A percentile compares a stretch with the other conserved stretches of the same genome.
Conservation (phyloP, 2,888 invertebrate genomes). For the Amiota mariae region DNA sequence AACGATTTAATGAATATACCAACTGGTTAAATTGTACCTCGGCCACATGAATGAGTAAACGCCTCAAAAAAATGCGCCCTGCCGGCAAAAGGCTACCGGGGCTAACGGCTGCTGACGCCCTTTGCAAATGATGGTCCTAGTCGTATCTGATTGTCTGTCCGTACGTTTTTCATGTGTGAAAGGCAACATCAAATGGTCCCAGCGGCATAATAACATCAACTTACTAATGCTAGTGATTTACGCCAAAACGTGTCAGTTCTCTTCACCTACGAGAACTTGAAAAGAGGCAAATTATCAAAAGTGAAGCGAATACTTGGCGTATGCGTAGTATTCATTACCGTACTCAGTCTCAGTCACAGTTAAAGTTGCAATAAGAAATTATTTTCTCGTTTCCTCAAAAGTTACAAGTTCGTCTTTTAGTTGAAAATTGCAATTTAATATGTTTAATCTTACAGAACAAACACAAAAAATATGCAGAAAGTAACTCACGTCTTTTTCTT, state of each 20-base stretch:
- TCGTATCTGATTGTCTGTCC: neutral
- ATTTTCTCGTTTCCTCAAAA: conserved; percentile 17
- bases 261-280: neutral
- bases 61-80: no score
- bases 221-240: conserved; percentile 33
- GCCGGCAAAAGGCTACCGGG: no score
- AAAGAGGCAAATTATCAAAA: no score
- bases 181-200: conserved; percentile 54
- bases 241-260: neutral
- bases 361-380: neutral
- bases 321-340: conserved; percentile 57
- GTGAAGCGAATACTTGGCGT: conserved; percentile 39
- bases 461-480: neutral
- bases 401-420: neutral
- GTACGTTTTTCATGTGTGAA: neutral
- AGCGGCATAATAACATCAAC: conserved; percentile 55
- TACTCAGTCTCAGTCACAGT: conserved; percentile 45
- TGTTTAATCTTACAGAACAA: neutral
- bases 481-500: neutral
- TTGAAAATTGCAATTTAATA: conserved; percentile 26
- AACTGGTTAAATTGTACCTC: no score
- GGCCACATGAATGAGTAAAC: no score
- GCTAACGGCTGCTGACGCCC: no score
- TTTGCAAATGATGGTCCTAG: no score
- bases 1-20: no score